phyloP scores from a whole-genome alignment of 2,888 invertebrate genomes.

The Vannuccia rotundouncinata region DNA sequence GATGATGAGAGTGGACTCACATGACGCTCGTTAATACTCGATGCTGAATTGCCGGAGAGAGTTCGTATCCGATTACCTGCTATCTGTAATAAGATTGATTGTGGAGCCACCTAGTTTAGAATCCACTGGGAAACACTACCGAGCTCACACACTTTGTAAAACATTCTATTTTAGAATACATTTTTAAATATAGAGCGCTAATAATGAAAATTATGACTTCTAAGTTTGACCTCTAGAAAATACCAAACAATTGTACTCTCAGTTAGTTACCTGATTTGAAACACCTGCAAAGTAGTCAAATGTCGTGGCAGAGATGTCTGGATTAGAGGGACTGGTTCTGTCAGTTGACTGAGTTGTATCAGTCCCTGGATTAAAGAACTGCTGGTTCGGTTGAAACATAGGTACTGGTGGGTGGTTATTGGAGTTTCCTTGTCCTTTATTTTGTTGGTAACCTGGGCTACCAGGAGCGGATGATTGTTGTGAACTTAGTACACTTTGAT shows the following conservation, averaged over 20 bases:
- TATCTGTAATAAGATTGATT: neutral
- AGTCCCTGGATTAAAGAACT: neutral
- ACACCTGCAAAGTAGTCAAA: conserved; percentile 5
- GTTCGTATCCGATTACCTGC: neutral
- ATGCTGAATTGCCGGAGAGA: neutral
- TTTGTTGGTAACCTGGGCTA: too few species aligned
- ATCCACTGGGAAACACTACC: too few species aligned
- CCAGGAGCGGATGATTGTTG: too few species aligned
- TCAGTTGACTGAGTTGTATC: neutral
- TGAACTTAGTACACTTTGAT: too few species aligned
- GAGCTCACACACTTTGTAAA: too few species aligned
- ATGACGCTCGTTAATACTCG: neutral
- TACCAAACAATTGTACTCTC: too few species aligned
- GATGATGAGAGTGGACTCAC: neutral
- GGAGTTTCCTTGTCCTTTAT: neutral
- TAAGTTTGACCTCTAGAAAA: too few species aligned
- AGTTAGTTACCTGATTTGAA: neutral
- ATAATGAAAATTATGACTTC: too few species aligned
- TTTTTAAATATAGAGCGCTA: too few species aligned
- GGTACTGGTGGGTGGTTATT: neutral
- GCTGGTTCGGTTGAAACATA: neutral
- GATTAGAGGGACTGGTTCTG: neutral
- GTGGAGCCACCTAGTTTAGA: too few species aligned
- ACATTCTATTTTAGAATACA: too few species aligned
- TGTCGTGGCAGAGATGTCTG: neutral